Percentiles rank a stretch among this genome's conserved stretches.
Evolutionary conservation across 1,140 invertebrate genomes (phyloP).

Genomic region (Drosophila tani): DNA sequence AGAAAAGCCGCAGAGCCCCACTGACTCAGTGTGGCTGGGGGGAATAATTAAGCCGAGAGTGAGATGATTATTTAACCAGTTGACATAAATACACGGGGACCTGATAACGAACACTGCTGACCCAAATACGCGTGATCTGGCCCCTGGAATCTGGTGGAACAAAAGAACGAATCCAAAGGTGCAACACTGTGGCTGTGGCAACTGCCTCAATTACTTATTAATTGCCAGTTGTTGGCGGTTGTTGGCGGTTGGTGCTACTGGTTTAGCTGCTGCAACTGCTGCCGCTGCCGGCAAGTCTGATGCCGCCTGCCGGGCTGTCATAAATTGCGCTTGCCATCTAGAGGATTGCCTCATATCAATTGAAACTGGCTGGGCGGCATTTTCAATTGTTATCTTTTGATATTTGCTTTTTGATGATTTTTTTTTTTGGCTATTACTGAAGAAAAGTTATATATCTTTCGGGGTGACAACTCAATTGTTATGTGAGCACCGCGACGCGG

Average conservation of each 20-base stretch:
- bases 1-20: slow-evolving; percentile 53
- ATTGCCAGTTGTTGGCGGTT: slow-evolving; percentile 50
- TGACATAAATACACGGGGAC: slow-evolving; percentile 67
- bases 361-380: slow-evolving; percentile 52
- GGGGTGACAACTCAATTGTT: slow-evolving; percentile 48
- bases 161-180: slow-evolving; percentile 66
- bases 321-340: slow-evolving; percentile 72
- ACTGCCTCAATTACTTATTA: slow-evolving; percentile 77
- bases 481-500: slow-evolving; percentile 35
- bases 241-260: slow-evolving; percentile 38
- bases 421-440: slow-evolving; percentile 11
- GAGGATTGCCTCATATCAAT: slow-evolving; percentile 71
- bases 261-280: slow-evolving; percentile 62
- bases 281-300: slow-evolving; percentile 46
- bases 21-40: slow-evolving; percentile 54
- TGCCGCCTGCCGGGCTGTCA: slow-evolving; percentile 63
- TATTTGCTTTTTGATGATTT: slow-evolving; percentile 11
- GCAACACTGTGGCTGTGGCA: slow-evolving; percentile 64
- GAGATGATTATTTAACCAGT: slow-evolving; percentile 74
- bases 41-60: slow-evolving; percentile 63
- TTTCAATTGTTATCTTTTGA: slow-evolving; percentile 60
- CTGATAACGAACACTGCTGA: slow-evolving; percentile 54
- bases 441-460: slow-evolving; percentile 43
- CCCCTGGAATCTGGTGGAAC: slow-evolving; percentile 20
- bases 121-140: slow-evolving; percentile 54